Evolutionary conservation across 2,888 invertebrate species (phyloP).

Genomic region (Didymodactylos carnosus): DNA sequence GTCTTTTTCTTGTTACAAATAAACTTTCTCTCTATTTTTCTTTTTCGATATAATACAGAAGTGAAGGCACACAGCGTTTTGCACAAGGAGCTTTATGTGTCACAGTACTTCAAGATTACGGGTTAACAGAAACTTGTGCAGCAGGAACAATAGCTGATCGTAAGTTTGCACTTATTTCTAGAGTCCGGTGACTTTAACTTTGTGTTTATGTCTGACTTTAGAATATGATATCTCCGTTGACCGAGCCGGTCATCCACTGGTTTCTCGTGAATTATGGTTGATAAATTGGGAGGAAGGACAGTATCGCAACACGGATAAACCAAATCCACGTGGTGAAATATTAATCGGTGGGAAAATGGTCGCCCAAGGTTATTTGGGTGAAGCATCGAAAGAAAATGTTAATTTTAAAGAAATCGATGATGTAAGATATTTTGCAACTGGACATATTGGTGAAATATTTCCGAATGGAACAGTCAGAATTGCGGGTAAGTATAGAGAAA

Average conservation of each 20-base stretch:
- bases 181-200: too few species aligned
- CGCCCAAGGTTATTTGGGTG: slow-evolving; percentile 62
- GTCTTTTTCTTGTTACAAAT: too few species aligned
- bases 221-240: slow-evolving; percentile 36
- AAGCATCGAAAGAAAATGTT: slow-evolving; percentile 60
- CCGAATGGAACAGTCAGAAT: slow-evolving; percentile 81
- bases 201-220: not conserved
- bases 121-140: slow-evolving; percentile 85
- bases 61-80: slow-evolving; percentile 82
- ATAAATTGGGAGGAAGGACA: slow-evolving; percentile 72
- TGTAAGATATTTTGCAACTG: slow-evolving; percentile 47
- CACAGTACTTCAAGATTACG: slow-evolving; percentile 76
- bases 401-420: slow-evolving; percentile 58
- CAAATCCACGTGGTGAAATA: slow-evolving; percentile 64
- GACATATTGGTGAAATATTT: slow-evolving; percentile 83
- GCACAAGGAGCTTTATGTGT: slow-evolving; percentile 73
- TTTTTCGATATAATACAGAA: too few species aligned
- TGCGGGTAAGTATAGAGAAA: slow-evolving; percentile 65
- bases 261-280: slow-evolving; percentile 60
- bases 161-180: not conserved
- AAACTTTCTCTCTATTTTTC: too few species aligned
- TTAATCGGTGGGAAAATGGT: slow-evolving; percentile 71
- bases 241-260: slow-evolving; percentile 67
- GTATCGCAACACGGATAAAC: slow-evolving; percentile 49
- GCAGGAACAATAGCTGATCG: slow-evolving; percentile 45